Evolutionary conservation across 2,888 invertebrate genomes (phyloP).

Genomic region (Tineola bisselliella): DNA sequence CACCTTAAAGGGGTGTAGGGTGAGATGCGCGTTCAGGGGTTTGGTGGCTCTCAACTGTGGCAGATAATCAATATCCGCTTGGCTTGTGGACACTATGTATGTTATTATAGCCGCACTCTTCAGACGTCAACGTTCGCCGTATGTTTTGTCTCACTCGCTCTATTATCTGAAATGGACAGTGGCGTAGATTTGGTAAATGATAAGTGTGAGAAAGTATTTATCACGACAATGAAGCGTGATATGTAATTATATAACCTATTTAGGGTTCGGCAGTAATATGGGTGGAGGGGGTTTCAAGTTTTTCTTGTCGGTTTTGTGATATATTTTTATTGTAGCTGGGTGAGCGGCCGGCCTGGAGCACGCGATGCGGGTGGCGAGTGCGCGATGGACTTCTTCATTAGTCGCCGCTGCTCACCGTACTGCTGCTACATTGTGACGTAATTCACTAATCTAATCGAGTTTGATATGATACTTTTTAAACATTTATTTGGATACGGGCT

Average conservation of each 20-base stretch:
- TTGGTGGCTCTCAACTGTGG: slow-evolving; percentile 67
- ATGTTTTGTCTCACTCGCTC: slow-evolving; percentile 44
- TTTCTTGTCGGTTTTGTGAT: slow-evolving; percentile 31
- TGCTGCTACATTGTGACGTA: slow-evolving; percentile 24
- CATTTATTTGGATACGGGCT: neutral
- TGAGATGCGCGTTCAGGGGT: slow-evolving; percentile 33
- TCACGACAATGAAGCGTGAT: slow-evolving; percentile 66
- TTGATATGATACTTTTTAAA: slow-evolving; percentile 14
- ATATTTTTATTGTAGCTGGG: slow-evolving; percentile 48
- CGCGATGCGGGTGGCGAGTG: slow-evolving; percentile 45
- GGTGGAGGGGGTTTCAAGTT: slow-evolving; percentile 19
- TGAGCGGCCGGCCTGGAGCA: slow-evolving; percentile 28
- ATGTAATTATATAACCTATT: slow-evolving; percentile 65
- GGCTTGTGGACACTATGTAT: slow-evolving; percentile 70
- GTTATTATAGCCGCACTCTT: slow-evolving; percentile 53
- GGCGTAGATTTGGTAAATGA: slow-evolving; percentile 69
- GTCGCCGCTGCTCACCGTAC: slow-evolving; percentile 10
- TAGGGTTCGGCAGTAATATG: slow-evolving; percentile 46
- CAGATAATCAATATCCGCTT: slow-evolving; percentile 71
- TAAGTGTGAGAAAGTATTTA: slow-evolving; percentile 69
- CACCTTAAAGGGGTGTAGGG: slow-evolving; percentile 23
- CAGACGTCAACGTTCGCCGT: slow-evolving; percentile 24
- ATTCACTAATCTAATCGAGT: slow-evolving; percentile 31
- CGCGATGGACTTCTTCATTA: slow-evolving; percentile 31
- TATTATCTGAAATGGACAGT: slow-evolving; percentile 68